Evolutionary conservation across 2,113 vertebrate species (phyloP).

Genomic region (Corythaeola cristata): DNA sequence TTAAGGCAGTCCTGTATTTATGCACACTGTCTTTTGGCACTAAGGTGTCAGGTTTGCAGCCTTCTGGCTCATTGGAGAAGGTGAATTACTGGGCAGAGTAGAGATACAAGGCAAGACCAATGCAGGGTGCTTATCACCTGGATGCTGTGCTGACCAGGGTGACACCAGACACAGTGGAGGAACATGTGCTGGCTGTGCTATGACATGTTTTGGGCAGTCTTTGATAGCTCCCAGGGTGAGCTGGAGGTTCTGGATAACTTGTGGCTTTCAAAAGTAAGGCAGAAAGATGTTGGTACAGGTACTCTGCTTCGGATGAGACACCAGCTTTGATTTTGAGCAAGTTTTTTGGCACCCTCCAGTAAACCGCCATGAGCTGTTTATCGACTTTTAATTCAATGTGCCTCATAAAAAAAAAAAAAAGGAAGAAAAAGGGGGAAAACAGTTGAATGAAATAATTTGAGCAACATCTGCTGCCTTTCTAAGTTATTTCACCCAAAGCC

Average conservation of each 20-base stretch:
- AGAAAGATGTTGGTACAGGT: background rate
- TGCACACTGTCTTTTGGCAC: background rate
- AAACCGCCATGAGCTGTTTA: background rate
- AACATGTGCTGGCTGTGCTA: background rate
- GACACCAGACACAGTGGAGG: background rate
- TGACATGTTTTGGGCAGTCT: background rate
- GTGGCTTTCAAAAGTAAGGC: background rate
- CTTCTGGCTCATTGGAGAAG: background rate
- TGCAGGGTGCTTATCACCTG: background rate
- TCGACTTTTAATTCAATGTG: background rate
- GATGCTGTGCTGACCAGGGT: background rate
- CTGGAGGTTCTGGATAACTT: background rate
- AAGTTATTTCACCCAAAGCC: constrained; percentile 26
- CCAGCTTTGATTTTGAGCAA: background rate
- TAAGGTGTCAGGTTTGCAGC: background rate
- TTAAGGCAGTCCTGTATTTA: background rate
- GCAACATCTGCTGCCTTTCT: constrained; percentile 41
- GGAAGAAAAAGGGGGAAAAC: background rate
- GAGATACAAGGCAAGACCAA: background rate
- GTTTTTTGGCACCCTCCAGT: background rate
- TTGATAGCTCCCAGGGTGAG: background rate
- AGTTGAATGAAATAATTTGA: background rate
- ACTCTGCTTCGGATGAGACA: background rate
- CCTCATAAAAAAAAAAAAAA: background rate
- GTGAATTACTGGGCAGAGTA: background rate